These are phyloP conservation scores for Aporophyla nigra DNA, from an alignment of 2,888 invertebrate species.

Conservation along the genomic window DNA sequence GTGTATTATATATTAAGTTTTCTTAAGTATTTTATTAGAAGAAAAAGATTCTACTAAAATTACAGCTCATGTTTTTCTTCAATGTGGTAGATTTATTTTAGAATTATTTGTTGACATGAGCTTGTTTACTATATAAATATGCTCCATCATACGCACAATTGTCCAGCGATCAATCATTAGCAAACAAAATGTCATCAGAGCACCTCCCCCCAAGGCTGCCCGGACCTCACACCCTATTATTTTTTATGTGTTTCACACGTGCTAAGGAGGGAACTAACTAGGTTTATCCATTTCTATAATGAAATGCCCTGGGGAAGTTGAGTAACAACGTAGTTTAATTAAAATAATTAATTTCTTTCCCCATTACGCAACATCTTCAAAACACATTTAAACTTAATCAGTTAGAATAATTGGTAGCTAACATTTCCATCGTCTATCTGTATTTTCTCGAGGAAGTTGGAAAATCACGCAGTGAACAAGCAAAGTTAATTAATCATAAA, in stretches of 20 bases:
- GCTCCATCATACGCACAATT: conserved; percentile 62
- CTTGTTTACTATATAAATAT: conserved; percentile 27
- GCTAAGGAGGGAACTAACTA: neutral
- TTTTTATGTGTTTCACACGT: conserved; percentile 35
- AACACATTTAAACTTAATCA: conserved; percentile 51
- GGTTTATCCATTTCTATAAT: conserved; percentile 17
- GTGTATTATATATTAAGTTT: conserved; percentile 10
- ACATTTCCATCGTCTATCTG: conserved; percentile 42
- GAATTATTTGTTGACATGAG: conserved; percentile 13
- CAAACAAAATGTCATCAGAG: conserved; percentile 72
- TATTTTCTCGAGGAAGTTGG: conserved; percentile 53
- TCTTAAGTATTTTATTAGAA: neutral
- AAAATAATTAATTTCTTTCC: conserved; percentile 27
- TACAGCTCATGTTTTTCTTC: neutral
- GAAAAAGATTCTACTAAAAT: neutral
- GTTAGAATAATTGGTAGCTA: conserved; percentile 52
- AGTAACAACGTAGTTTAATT: conserved; percentile 12
- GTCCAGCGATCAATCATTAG: conserved; percentile 71
- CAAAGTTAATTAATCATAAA: conserved; percentile 78
- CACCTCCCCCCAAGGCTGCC: conserved; percentile 5
- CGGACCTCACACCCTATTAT: conserved; percentile 36
- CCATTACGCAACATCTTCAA: conserved; percentile 31
- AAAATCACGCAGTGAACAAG: conserved; percentile 70
- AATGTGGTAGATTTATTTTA: neutral
- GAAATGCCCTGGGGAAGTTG: neutral